A percentile compares a stretch with the other conserved stretches of the same genome.
Evolutionary conservation across 2,888 invertebrate genomes (phyloP).

Genomic region (Drosophila fungiperda): DNA sequence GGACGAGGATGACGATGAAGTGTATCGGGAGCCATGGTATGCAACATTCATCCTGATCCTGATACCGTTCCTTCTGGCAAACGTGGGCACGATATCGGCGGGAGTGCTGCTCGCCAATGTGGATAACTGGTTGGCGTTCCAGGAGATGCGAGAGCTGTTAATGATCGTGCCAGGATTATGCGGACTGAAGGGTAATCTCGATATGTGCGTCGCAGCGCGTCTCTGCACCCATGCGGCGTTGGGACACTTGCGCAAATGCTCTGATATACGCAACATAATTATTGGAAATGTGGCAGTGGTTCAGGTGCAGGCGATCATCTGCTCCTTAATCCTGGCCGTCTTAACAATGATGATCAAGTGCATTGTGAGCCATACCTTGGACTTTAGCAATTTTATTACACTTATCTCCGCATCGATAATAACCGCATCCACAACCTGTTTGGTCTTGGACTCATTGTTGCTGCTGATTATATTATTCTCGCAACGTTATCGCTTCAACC

Average conservation of each 20-base stretch:
- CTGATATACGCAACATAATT: conserved; percentile 22
- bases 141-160: conserved; percentile 36
- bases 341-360: background rate
- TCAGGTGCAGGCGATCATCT: conserved; percentile 55
- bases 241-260: conserved; percentile 22
- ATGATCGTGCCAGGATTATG: conserved; percentile 50
- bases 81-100: conserved; percentile 47
- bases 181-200: conserved; percentile 56
- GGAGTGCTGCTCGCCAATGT: conserved; percentile 54
- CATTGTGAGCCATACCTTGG: background rate
- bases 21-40: conserved; percentile 37
- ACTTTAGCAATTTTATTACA: background rate
- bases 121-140: conserved; percentile 45
- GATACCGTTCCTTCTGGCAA: conserved; percentile 45
- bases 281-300: conserved; percentile 60
- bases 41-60: conserved; percentile 34
- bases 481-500: conserved; percentile 47
- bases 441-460: conserved; percentile 45
- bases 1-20: conserved; percentile 1
- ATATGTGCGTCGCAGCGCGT: conserved; percentile 57
- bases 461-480: conserved; percentile 50
- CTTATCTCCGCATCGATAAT: conserved; percentile 36
- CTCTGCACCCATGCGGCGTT: conserved; percentile 44
- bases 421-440: conserved; percentile 43
- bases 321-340: conserved; percentile 24